Percentiles rank a stretch among this genome's conserved stretches.
phyloP scores from a whole-genome alignment of 2,113 vertebrate species.

The Elachura formosa region DNA sequence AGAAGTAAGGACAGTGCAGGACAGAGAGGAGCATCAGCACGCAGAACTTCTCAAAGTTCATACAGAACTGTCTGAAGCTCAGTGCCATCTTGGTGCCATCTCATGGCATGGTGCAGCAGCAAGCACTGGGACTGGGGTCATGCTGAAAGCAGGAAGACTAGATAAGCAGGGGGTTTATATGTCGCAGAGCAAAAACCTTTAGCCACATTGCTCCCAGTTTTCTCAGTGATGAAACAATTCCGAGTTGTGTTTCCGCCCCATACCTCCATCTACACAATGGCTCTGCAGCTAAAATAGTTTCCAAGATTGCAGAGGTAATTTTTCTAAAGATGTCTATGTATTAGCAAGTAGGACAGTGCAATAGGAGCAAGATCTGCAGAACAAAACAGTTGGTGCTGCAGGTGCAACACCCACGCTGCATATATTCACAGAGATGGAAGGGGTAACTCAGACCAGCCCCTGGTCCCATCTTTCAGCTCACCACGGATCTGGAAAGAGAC shows the following conservation, averaged over 20 bases:
- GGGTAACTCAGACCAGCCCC: neutral
- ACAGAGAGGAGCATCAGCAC: neutral
- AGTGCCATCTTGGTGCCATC: neutral
- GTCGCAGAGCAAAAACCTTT: neutral
- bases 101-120: neutral
- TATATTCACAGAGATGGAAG: neutral
- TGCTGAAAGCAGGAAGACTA: neutral
- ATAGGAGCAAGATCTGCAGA: neutral
- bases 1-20: neutral
- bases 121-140: accelerated
- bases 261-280: neutral
- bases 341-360: neutral
- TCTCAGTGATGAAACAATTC: neutral
- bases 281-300: neutral
- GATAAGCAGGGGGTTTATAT: accelerated
- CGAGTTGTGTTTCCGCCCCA: neutral
- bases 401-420: neutral
- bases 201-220: neutral
- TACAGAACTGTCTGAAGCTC: neutral
- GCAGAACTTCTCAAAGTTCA: neutral
- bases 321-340: neutral
- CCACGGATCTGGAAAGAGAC: neutral
- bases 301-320: neutral
- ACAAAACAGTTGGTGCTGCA: neutral
- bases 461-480: neutral